phyloP scores from a whole-genome alignment of 2,888 invertebrate species.

The Hemaris fuciformis region DNA sequence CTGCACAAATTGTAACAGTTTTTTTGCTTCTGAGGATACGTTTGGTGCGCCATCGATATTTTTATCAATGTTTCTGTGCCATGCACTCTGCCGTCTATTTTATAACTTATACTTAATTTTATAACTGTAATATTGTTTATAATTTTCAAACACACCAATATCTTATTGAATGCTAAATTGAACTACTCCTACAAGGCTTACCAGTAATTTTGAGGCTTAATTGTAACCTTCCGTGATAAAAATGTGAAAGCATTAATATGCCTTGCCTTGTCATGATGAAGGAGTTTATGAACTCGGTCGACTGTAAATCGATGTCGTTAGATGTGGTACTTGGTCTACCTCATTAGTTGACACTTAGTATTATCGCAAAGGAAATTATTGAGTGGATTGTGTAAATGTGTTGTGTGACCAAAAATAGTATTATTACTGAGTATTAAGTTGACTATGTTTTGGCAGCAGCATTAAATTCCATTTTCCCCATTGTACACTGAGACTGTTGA shows the following conservation, averaged over 20 bases:
- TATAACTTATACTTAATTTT: slow-evolving; percentile 6
- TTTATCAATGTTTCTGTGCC: slow-evolving; percentile 6
- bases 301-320: slow-evolving; percentile 4
- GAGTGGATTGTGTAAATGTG: slow-evolving; percentile 32
- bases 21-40: neutral
- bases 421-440: slow-evolving; percentile 30
- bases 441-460: slow-evolving; percentile 48
- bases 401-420: slow-evolving; percentile 29
- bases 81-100: slow-evolving; percentile 7
- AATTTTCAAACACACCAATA: neutral
- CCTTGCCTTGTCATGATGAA: neutral
- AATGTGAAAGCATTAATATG: neutral
- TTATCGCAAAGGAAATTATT: slow-evolving; percentile 16
- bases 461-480: slow-evolving; percentile 36
- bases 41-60: neutral
- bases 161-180: neutral
- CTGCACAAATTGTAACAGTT: slow-evolving; percentile 4
- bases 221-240: neutral
- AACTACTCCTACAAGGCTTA: neutral
- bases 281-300: neutral
- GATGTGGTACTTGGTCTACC: slow-evolving; percentile 13
- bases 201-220: neutral
- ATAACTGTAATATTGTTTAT: neutral
- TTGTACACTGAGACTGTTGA: slow-evolving; percentile 47
- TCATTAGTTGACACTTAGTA: slow-evolving; percentile 14